Evolutionary conservation across 2,888 invertebrate species (phyloP).

Genomic region (Neelides folsomi): DNA sequence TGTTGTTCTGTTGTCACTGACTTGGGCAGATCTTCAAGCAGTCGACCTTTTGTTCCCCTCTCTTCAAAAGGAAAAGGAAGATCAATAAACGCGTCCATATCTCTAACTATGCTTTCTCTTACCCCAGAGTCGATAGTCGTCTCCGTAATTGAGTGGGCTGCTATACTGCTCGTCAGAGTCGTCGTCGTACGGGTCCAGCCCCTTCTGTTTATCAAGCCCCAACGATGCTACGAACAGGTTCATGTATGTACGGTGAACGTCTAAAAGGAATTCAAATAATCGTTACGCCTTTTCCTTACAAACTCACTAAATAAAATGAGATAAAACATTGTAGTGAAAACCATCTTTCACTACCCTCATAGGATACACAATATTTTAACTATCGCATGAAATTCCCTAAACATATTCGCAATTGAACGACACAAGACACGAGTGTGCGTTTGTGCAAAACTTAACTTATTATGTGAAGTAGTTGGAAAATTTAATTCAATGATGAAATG

Average conservation of each 20-base stretch:
- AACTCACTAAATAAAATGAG: too few relatives aligned
- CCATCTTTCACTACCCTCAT: too few relatives aligned
- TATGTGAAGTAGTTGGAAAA: too few relatives aligned
- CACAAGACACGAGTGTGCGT: too few relatives aligned
- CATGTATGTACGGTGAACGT: constrained; percentile 28
- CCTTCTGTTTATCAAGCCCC: constrained; percentile 6
- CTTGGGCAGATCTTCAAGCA: constrained; percentile 27
- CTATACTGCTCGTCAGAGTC: constrained; percentile 26
- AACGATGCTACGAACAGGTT: constrained; percentile 27
- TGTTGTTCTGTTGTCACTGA: constrained; percentile 34
- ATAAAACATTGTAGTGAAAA: too few relatives aligned
- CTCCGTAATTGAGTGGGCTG: constrained; percentile 16
- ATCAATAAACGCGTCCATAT: constrained; percentile 1
- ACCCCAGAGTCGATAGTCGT: constrained; percentile 11
- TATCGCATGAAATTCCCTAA: too few relatives aligned
- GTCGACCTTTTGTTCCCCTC: constrained; percentile 13
- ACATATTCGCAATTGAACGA: too few relatives aligned
- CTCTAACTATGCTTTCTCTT: not conserved
- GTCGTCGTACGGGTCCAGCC: constrained; percentile 22
- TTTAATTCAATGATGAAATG: too few relatives aligned
- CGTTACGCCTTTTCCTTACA: not conserved
- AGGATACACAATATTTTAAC: too few relatives aligned
- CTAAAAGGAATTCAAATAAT: constrained; percentile 3
- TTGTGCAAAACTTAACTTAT: too few relatives aligned
- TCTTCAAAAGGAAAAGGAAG: constrained; percentile 12